Evolutionary conservation across 2,888 invertebrate genomes (phyloP), one percentile per base, ranked within the genome.

Genomic region (Callyntrura guangdongensis): DNA sequence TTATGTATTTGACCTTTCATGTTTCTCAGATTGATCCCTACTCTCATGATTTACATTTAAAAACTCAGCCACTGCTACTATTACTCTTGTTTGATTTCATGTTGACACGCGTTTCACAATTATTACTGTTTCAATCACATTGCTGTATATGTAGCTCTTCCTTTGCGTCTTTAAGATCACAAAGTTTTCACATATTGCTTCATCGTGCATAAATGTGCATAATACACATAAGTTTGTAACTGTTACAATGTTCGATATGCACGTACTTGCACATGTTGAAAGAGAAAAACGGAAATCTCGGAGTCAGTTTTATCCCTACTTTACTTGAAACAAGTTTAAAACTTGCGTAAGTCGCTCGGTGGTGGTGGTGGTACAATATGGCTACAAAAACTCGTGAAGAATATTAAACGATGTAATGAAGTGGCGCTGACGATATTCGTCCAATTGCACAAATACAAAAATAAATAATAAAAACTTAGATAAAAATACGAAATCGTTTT

Each of bases 1-100:
- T 2, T 36, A 36, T 36, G 91, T 91, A 91, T 90, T 91, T 91
- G 92, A 92, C 92, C 92, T 92, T 92, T 86, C 89, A 87, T 92
- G 89, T 91, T 85, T 87, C 91, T 92, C 90, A 77, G 91, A 56
- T 61, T 79, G 77, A 49, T 22, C 45, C 72, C 25, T 89, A 4
- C 22, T 9, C 8, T 12, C 47, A 49, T 61, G n/a, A 53, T n/a
- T 36, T 6, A n/a, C 45, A 45, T 64, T n/a, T 45, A 22, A 53
- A 53, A 5, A 27, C 6, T 36, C 36, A 36, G n/a, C 6, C 25
- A 36, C n/a, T n/a, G n/a, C n/a, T n/a, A n/a, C n/a, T n/a, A n/a
- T n/a, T n/a, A n/a, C 45, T 72, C n/a, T 59, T 88, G 69, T 69
- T 88, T 69, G 36, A 83, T 67, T 56, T 85, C 27, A 53, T 72